phyloP scores from a whole-genome alignment of 1,140 invertebrate species.

The Eupeodes corollae region DNA sequence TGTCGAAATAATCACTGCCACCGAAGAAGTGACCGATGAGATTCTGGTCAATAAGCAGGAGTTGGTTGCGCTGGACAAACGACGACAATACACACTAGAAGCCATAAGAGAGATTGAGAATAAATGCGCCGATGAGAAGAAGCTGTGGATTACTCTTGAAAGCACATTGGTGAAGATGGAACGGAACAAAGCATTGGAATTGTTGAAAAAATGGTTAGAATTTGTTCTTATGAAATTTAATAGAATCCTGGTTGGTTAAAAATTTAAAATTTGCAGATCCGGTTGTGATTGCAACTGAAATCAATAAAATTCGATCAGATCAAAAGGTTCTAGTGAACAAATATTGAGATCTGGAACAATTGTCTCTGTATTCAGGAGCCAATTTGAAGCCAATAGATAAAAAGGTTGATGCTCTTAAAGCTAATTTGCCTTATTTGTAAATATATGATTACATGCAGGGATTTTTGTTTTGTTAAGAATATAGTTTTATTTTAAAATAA shows the following conservation, averaged over 20 bases:
- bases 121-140: constrained; percentile 34
- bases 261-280: constrained; percentile 47
- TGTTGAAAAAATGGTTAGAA: constrained; percentile 56
- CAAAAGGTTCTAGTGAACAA: constrained; percentile 65
- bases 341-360: constrained; percentile 60
- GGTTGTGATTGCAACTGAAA: constrained; percentile 55
- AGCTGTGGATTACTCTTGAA: constrained; percentile 64
- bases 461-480: constrained; percentile 4
- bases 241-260: not conserved
- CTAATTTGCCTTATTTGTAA: constrained; percentile 26
- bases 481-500: no score
- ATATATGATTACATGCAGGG: no score
- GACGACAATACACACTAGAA: constrained; percentile 65
- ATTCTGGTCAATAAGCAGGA: constrained; percentile 56
- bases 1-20: constrained; percentile 34
- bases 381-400: constrained; percentile 55
- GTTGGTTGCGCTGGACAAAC: constrained; percentile 61
- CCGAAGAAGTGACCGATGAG: constrained; percentile 45
- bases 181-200: constrained; percentile 43
- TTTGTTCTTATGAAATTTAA: not conserved
- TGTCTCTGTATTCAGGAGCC: constrained; percentile 58
- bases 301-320: constrained; percentile 58
- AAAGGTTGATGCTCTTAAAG: constrained; percentile 44
- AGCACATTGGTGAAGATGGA: constrained; percentile 61
- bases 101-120: constrained; percentile 56